Percentiles rank a stretch among this genome's conserved stretches.
Evolutionary conservation across 2,113 vertebrate genomes (phyloP).

Genomic region (Pygoscelis adeliae): DNA sequence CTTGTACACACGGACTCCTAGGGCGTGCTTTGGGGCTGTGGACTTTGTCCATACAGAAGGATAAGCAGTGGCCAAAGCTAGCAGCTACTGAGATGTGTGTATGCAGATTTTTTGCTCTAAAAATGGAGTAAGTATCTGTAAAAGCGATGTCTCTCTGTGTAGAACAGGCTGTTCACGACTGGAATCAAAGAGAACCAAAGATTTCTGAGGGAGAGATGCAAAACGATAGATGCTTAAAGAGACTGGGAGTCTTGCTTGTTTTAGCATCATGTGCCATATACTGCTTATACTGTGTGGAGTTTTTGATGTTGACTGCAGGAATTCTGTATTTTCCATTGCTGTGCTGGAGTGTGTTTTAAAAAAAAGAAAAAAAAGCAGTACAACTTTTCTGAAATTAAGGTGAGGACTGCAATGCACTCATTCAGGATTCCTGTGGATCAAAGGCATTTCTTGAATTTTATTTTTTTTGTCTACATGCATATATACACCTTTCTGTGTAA

Average conservation of each 20-base stretch:
- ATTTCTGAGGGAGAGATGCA: neutral
- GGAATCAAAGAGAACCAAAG: neutral
- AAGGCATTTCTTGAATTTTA: neutral
- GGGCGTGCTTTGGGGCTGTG: neutral
- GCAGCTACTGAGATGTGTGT: accelerated
- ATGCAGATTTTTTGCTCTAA: neutral
- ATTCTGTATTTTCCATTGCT: neutral
- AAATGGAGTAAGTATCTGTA: neutral
- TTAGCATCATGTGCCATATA: neutral
- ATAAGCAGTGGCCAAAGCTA: neutral
- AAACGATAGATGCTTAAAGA: neutral
- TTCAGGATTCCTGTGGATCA: neutral
- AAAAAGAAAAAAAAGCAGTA: neutral
- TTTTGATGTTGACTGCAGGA: neutral
- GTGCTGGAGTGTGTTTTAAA: neutral
- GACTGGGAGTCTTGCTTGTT: neutral
- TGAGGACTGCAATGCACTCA: neutral
- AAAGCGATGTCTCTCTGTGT: neutral
- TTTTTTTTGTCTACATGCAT: neutral
- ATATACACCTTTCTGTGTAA: neutral
- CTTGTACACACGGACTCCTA: accelerated
- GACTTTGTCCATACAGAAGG: accelerated
- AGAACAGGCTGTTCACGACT: neutral
- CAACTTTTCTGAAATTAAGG: neutral
- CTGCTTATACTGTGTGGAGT: neutral